Base-by-base conservation (phyloP, 92 coral and sea anemone species). In the Galaxea fascicularis region DNA sequence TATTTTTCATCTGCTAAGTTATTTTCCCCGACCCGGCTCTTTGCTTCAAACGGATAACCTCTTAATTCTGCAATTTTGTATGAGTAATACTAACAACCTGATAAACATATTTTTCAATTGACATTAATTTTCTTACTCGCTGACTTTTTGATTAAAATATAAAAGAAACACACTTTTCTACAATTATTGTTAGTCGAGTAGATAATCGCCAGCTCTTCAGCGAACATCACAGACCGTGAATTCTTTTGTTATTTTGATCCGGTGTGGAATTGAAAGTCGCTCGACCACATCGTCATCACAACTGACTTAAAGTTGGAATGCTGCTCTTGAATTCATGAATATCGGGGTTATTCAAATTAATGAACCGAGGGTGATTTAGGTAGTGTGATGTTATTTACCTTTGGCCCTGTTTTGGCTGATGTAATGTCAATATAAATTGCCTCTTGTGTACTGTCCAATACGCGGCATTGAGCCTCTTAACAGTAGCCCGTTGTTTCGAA, bases 151-250 rank as follows among this genome's bases (percentile, higher is more conserved):
- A 82, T 70, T 82, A 17, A 70, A 82, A 70, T 58, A 71, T 82
- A 71, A 82, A 82, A 44, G 84, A 67, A 82, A 71, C 45, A 71
- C 77, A 70, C 86, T 56, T 71, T 45, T 71, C n/a, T 22, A 59
- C n/a, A 54, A 27, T 78, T 70, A 82, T 82, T 82, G 47, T 82
- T 72, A 45, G 44, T 57, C 16, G 71, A 82, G 86, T 69, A 82
- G 78, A 82, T 82, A 82, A 82, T 82, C 71, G 76, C 63, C 16
- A 11, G 46, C 84, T 66, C 84, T 79, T 35, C 64, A 58, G 25
- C 0, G 74, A 79, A 28, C 74, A 66, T 75, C 49, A n/a, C 65
- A 24, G 75, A 79, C 30, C 65, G 84, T 66, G 63, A 79, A 51
- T 64, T n/a, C 53, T 22, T 67, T 79, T 66, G 84, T 65, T 79